Evolutionary conservation across 2,888 invertebrate genomes (phyloP), one percentile per base, ranked within the genome.

Genomic region (Ligdia adustata): DNA sequence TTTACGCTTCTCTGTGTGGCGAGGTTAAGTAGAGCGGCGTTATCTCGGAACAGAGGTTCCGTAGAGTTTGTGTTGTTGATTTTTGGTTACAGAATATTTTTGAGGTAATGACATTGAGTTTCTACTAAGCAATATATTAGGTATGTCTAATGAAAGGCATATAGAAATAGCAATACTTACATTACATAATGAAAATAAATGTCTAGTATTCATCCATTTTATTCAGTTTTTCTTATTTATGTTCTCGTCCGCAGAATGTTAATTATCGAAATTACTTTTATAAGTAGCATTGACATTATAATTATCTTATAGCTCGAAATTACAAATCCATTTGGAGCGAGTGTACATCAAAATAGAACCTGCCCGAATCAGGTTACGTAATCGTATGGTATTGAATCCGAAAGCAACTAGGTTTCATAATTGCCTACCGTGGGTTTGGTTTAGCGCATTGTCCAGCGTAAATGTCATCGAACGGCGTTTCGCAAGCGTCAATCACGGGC

Each of bases 1-100:
- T 87, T 88, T 85, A 87, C 83, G 82, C 82, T 80, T 79, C 79
- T 86, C 81, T 87, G 87, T 89, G 88, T 87, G 85, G 75, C 77
- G 85, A 86, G 86, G 90, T 89, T 89, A 90, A 90, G 90, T 89
- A 88, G 90, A 89, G 90, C 90, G 88, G 87, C 70, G 84, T 89
- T 88, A 88, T 88, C 88, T 88, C 75, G 53, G 88, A 81, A 90
- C 85, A 89, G 80, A 80, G 81, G 80, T 83, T 80, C 84, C 72
- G 72, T 88, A 67, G 90, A 89, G 89, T 72, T 77, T 60, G 69
- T 75, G 75, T 82, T 82, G 79, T 67, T 71, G 58, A 68, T 66
- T 32, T 38, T 37, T 48, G 16, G 3, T 16, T 16, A 16, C 16
- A 3, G n/a, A n/a, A n/a, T n/a, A n/a, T n/a, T n/a, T n/a, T n/a